These are phyloP conservation scores for Bombus vancouverensis DNA, from an alignment of 1,140 invertebrate species.

Conservation along the genomic window DNA sequence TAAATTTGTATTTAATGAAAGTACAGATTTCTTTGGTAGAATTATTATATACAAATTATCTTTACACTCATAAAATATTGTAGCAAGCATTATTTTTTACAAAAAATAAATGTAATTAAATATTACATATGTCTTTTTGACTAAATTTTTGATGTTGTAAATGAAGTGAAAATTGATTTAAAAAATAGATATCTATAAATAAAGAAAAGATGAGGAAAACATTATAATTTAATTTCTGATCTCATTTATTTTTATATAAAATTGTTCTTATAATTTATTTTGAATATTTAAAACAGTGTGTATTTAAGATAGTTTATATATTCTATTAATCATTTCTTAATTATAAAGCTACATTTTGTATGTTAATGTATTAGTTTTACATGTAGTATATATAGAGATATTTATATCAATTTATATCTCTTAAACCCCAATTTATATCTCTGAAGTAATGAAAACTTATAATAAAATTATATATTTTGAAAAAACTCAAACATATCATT, in stretches of 20 bases:
- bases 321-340: not conserved
- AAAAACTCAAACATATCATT: not conserved
- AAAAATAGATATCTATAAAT: not conserved
- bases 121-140: not conserved
- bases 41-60: slow-evolving; percentile 82
- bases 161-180: not conserved
- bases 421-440: not conserved
- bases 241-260: not conserved
- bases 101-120: slow-evolving; percentile 20
- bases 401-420: not conserved
- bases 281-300: not conserved
- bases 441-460: not conserved
- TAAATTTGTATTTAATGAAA: slow-evolving; percentile 80
- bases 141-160: not conserved
- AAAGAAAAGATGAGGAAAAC: not conserved
- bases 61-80: slow-evolving; percentile 63
- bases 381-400: not conserved
- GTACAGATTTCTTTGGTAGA: slow-evolving; percentile 83
- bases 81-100: not conserved
- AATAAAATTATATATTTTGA: not conserved
- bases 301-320: not conserved
- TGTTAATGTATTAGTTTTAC: not conserved
- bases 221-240: not conserved
- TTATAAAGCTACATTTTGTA: not conserved
- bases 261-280: slow-evolving; percentile 10